Percentiles rank a stretch among this genome's conserved stretches.
phyloP scores from a whole-genome alignment of 2,113 vertebrate species.

The Trogon melanurus region DNA sequence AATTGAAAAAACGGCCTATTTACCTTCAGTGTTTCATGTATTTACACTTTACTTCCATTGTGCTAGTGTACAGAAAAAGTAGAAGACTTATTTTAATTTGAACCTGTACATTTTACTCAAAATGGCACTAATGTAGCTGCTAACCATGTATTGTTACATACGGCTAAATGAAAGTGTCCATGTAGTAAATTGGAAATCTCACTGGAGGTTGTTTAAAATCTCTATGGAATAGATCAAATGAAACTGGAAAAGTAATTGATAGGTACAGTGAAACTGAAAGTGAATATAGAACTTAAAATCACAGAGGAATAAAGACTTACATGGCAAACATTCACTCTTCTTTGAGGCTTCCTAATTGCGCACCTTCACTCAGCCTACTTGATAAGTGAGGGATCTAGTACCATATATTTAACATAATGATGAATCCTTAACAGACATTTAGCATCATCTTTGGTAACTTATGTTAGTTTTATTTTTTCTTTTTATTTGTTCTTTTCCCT shows the following conservation, averaged over 20 bases:
- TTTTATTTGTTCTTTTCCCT: neutral
- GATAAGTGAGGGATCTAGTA: neutral
- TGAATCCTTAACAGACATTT: neutral
- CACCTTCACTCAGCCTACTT: neutral
- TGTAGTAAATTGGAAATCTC: constrained; percentile 42
- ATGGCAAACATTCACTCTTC: neutral
- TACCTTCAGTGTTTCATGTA: constrained; percentile 18
- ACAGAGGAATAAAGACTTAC: neutral
- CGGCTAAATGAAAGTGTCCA: neutral
- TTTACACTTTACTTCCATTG: constrained; percentile 36
- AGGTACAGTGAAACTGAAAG: neutral
- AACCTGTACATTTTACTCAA: constrained; percentile 53
- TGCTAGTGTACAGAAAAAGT: neutral
- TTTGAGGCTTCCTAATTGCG: neutral
- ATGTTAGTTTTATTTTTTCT: neutral
- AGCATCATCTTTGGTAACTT: neutral
- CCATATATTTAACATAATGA: neutral
- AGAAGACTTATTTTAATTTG: constrained; percentile 41
- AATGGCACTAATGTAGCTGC: neutral
- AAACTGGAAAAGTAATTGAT: neutral
- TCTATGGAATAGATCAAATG: constrained; percentile 8
- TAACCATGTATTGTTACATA: neutral
- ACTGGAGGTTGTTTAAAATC: constrained; percentile 40
- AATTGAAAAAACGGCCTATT: constrained; percentile 29
- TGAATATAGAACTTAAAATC: constrained; percentile 14